Evolutionary conservation across 2,113 vertebrate species (phyloP).

Genomic region (Clinocottus analis): DNA sequence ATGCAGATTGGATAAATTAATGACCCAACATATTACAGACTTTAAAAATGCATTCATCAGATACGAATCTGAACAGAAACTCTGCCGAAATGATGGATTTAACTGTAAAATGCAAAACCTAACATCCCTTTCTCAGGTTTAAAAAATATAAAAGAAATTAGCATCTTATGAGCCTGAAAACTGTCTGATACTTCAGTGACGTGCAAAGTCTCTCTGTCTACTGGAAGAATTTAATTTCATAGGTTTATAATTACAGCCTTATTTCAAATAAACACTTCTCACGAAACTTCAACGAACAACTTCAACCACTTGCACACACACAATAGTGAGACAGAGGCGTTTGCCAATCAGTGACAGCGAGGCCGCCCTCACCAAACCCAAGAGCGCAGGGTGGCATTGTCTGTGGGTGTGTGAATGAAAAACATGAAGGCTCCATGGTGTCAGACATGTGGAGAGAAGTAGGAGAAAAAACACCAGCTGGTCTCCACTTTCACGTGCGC

Average conservation of each 20-base stretch:
- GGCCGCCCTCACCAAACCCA: constrained; percentile 62
- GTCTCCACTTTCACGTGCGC: constrained; percentile 77
- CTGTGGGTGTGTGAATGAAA: constrained; percentile 66
- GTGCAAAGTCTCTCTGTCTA: constrained; percentile 1
- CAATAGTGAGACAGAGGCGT: constrained; percentile 59
- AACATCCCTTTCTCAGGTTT: not conserved
- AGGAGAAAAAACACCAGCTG: constrained; percentile 76
- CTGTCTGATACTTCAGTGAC: not conserved
- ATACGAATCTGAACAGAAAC: not conserved
- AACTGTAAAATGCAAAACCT: not conserved
- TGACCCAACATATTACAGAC: not conserved
- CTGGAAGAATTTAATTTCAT: not conserved
- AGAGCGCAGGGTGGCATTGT: constrained; percentile 68
- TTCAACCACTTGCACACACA: constrained; percentile 56
- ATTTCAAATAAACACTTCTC: constrained; percentile 48
- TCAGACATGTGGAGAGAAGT: constrained; percentile 76
- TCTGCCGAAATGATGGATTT: not conserved
- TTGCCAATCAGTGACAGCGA: constrained; percentile 67
- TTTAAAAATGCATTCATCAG: not conserved
- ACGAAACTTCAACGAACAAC: constrained; percentile 30
- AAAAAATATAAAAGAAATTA: not conserved
- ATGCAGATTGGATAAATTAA: not conserved
- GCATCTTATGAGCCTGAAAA: not conserved
- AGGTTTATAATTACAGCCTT: constrained; percentile 16
- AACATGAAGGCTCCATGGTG: constrained; percentile 72